Evolutionary conservation across 2,113 vertebrate species (phyloP), one percentile per base, ranked within the genome.

Genomic region (Tinamus guttatus): DNA sequence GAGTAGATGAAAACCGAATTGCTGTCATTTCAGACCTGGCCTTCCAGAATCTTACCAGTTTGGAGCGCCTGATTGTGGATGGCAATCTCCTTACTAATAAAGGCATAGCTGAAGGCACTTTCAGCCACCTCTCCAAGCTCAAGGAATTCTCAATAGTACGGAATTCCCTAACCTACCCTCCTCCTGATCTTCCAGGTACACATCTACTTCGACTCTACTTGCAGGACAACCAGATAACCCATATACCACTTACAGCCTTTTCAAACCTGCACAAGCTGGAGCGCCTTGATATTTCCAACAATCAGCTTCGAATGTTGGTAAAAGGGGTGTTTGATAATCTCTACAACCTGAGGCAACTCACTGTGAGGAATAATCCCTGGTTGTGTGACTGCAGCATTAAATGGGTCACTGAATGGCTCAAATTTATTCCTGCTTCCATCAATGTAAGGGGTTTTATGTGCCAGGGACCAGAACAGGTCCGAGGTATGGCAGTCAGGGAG

Each of bases 351-450:
- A 99, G 97, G 96, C 98, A 99, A 80, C 98, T 99, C 95, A 99
- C 98, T 27, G 99, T 99, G 78, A 98, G 99, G 63, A 99, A 98
- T 97, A 99, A 99, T 96, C 99, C 98, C 13, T 99, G 99, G 99
- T 98, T 98, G 60, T 99, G 99, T 75, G 99, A 99, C 97, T 99
- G 99, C 95, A 95, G 98, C 54, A 98, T 99, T n/a, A 99, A 99
- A 25, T 99, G 99, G 99, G 99, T 99, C 96, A 99, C 99, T 8
- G 98, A 99, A 81, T 99, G 99, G 99, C 99, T 99, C 80, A 99
- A 99, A 93, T 98, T 98, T 17, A 97, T 99, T 96, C 98, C 99
- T 0, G 30, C 98, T 38, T 98, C 98, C 19, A 97, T 99, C 93
- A 99, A 99, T 4, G 99, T 99, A 34, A 97, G 99, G 5, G 99